A percentile compares a stretch with the other conserved stretches of the same genome.
Evolutionary conservation across 2,797 vertebrate species (phyloP).

Genomic region (Peromyscus nudipes): DNA sequence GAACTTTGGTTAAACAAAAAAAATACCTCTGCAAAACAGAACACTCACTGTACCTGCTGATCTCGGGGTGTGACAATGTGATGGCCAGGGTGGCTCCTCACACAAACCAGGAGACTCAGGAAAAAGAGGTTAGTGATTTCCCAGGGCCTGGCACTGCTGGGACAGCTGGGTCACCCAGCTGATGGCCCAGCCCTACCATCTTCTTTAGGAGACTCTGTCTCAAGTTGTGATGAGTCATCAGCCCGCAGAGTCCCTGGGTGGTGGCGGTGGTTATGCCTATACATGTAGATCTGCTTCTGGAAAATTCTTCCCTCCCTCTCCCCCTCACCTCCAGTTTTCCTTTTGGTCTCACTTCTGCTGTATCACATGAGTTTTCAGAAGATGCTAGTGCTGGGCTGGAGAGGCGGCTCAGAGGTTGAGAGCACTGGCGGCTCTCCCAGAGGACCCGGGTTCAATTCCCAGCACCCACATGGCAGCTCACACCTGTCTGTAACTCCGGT

Average conservation of each 20-base stretch:
- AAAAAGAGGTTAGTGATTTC: slow-evolving; percentile 4
- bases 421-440: not conserved
- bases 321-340: not conserved
- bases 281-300: not conserved
- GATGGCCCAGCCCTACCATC: not conserved
- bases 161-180: not conserved
- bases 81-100: not conserved
- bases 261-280: not conserved
- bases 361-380: slow-evolving; percentile 5
- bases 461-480: not conserved
- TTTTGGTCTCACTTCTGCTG: not conserved
- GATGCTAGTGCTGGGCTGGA: not conserved
- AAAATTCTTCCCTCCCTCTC: not conserved
- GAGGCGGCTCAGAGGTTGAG: not conserved
- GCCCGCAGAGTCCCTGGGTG: not conserved
- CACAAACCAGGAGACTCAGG: not conserved
- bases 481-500: not conserved
- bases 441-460: not conserved
- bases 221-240: not conserved
- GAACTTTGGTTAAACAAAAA: slow-evolving; percentile 53
- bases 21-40: slow-evolving; percentile 1
- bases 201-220: slow-evolving; percentile 4
- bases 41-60: not conserved
- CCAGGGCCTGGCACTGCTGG: not conserved
- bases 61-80: not conserved